Conservation (phyloP, 2,113 vertebrate species). For the Zingel zingel region DNA sequence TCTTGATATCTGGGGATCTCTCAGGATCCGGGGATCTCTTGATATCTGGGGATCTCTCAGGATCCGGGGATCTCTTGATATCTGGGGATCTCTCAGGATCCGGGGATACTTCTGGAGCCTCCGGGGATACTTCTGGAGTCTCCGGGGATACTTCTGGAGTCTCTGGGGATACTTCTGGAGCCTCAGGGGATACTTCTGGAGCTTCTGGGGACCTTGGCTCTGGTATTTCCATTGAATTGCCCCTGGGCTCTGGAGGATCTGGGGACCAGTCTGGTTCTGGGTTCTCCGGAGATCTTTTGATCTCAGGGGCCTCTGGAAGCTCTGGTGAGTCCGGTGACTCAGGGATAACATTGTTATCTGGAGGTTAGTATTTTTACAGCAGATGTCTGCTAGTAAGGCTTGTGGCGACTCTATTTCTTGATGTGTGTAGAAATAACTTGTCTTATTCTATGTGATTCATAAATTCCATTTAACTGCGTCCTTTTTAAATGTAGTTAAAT, state of each 20-base stretch:
- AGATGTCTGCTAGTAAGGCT: conserved; percentile 5
- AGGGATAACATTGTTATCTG: conserved; percentile 75
- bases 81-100: too few relatives aligned
- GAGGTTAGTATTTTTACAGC: conserved; percentile 79
- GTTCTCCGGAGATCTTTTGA: conserved; percentile 64
- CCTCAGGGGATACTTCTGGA: neutral
- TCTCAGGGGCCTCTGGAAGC: conserved; percentile 71
- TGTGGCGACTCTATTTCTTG: conserved; percentile 1
- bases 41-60: too few relatives aligned
- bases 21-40: conserved; percentile 53
- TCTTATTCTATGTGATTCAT: conserved; percentile 39
- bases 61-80: too few relatives aligned
- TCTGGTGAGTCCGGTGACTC: conserved; percentile 65
- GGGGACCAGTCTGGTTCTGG: conserved; percentile 74
- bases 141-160: too few relatives aligned
- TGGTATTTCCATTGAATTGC: conserved; percentile 53
- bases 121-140: too few relatives aligned
- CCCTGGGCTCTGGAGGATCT: conserved; percentile 68
- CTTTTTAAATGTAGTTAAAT: conserved; percentile 73
- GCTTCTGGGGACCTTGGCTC: conserved; percentile 52
- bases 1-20: neutral
- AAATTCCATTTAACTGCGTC: conserved; percentile 76
- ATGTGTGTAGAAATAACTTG: conserved; percentile 13
- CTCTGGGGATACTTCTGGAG: too few relatives aligned
- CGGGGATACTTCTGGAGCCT: too few relatives aligned